A percentile compares a stretch with the other conserved stretches of the same genome.
These are phyloP conservation scores for Drosophila lutescens DNA, from an alignment of 2,888 invertebrate genomes.

Conservation along the genomic window DNA sequence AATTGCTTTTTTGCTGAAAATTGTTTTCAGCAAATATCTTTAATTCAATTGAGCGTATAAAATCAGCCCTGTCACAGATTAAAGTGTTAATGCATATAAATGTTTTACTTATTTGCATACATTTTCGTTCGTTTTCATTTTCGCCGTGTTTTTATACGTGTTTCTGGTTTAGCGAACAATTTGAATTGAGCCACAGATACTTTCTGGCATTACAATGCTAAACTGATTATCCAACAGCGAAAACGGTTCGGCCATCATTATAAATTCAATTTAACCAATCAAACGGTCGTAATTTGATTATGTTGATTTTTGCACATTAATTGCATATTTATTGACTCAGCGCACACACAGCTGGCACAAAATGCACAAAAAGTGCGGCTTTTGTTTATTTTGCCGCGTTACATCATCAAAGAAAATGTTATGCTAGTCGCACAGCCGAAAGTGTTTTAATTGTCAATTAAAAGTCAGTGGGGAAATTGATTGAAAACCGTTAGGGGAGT, in stretches of 20 bases:
- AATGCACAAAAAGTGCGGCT: constrained; percentile 16
- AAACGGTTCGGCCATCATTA: constrained; percentile 39
- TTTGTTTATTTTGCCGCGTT: constrained; percentile 26
- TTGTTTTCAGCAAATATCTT: constrained; percentile 49
- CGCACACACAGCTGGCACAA: constrained; percentile 11
- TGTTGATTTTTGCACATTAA: constrained; percentile 65
- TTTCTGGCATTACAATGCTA: constrained; percentile 46
- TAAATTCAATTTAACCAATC: constrained; percentile 48
- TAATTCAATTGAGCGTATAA: constrained; percentile 54
- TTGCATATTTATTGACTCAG: constrained; percentile 59
- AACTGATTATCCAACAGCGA: constrained; percentile 43
- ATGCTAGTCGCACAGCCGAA: constrained; percentile 9
- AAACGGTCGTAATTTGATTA: constrained; percentile 60
- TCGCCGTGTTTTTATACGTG: constrained; percentile 17
- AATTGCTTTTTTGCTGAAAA: constrained; percentile 33
- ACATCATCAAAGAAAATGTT: constrained; percentile 23
- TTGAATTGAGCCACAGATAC: constrained; percentile 42
- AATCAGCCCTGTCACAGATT: constrained; percentile 41
- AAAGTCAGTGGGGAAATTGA: constrained; percentile 15
- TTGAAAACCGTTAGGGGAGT: background rate
- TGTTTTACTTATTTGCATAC: constrained; percentile 42
- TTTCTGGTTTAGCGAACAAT: constrained; percentile 42
- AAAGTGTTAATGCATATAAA: constrained; percentile 62
- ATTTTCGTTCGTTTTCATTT: constrained; percentile 13
- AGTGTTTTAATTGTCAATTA: constrained; percentile 42